Evolutionary conservation across 2,888 invertebrate genomes (phyloP), one percentile per base, ranked within the genome.

Genomic region (Platypus cylindrus): DNA sequence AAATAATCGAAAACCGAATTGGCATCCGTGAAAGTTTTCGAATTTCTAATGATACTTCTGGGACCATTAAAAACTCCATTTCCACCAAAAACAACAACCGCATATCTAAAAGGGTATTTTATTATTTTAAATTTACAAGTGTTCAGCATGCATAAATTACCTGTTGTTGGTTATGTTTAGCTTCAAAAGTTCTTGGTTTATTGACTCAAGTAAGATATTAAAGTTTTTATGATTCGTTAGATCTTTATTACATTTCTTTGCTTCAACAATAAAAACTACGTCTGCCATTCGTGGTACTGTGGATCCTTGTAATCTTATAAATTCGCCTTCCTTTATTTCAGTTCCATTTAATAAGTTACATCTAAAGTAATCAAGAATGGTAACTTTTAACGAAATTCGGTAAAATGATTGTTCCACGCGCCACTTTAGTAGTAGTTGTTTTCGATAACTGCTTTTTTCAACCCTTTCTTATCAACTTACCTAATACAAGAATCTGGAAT

Each of bases 191-290:
- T 83, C 83, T 45, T 75, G 78, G 44, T 78, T 73, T 26, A 87
- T 60, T 5, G 73, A 70, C 28, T 70, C 68, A 0, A 82, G 60
- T 24, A 89, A 65, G 3, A 71, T 62, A 50, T 79, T 78, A 32
- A 86, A 70, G 48, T 76, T 83, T 50, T 75, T 77, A 34, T 65
- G 68, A 37, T 66, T 67, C 22, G 70, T 67, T 1, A 85, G 58
- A 46, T 79, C 73, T 43, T 66, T 66, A 63, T 91, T 93, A 58
- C 93, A 93, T 3, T 68, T 64, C 47, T 82, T 81, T 2, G 89
- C 86, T 54, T 94, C 91, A 1, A 93, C 70, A 33, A 94, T 75
- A 58, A 94, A 85, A 33, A 93, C 84, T 0, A 91, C 68, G 60
- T 94, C 94, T 2, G 81, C 78, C 3, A 83, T 79, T 43, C 63